phyloP scores from a whole-genome alignment of 1,140 invertebrate genomes.

The Heterodera carotae region DNA sequence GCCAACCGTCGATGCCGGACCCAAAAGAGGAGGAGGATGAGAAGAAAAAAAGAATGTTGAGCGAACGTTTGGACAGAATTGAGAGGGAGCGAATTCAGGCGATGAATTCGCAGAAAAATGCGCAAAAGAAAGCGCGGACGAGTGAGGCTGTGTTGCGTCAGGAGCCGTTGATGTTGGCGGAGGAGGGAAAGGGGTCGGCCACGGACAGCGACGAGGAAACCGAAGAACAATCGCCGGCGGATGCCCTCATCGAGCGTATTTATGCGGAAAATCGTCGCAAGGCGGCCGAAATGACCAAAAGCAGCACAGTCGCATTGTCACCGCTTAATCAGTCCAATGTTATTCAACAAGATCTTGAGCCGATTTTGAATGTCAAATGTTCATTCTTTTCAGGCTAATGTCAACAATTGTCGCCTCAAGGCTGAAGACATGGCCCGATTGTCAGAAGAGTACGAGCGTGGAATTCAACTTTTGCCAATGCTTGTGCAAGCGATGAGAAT shows the following conservation, averaged over 20 bases:
- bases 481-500: slow-evolving; percentile 39
- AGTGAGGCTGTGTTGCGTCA: slow-evolving; percentile 22
- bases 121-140: slow-evolving; percentile 20
- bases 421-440: slow-evolving; percentile 9
- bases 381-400: background rate
- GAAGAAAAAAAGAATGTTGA: slow-evolving; percentile 13
- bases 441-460: slow-evolving; percentile 21
- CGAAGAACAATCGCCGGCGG: slow-evolving; percentile 14
- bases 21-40: slow-evolving; percentile 28
- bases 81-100: slow-evolving; percentile 28
- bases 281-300: slow-evolving; percentile 15
- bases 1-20: background rate
- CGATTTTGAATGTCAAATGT: background rate
- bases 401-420: background rate
- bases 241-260: slow-evolving; percentile 35
- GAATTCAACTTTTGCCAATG: slow-evolving; percentile 21
- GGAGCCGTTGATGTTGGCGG: slow-evolving; percentile 18
- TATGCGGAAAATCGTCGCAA: slow-evolving; percentile 38
- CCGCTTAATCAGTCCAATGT: background rate
- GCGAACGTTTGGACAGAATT: slow-evolving; percentile 28
- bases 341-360: background rate
- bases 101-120: slow-evolving; percentile 12
- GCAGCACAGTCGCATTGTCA: background rate
- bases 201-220: slow-evolving; percentile 13
- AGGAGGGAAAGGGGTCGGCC: slow-evolving; percentile 16